Evolutionary conservation across 2,113 vertebrate species (phyloP).

Genomic region (Notarius lentiginosus): DNA sequence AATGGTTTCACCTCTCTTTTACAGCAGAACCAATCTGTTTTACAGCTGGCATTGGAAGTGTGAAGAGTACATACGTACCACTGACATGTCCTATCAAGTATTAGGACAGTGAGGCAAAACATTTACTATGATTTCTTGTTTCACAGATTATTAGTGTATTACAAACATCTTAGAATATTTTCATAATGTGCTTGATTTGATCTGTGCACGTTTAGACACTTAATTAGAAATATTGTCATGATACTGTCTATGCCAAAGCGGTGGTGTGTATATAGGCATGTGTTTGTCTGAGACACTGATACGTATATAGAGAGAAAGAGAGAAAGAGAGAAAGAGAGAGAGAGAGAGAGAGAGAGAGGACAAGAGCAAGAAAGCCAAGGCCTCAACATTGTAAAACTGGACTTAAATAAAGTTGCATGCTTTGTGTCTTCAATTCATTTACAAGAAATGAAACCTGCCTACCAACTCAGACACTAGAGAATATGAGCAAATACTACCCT

Average conservation of each 20-base stretch:
- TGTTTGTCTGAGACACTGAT: slow-evolving; percentile 10
- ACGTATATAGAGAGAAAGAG: slow-evolving; percentile 9
- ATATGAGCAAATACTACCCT: slow-evolving; percentile 51
- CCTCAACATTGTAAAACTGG: slow-evolving; percentile 47
- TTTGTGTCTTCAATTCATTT: slow-evolving; percentile 56
- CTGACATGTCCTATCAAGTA: slow-evolving; percentile 19
- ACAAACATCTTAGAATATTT: slow-evolving; percentile 47
- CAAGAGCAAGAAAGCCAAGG: slow-evolving; percentile 24
- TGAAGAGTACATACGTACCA: slow-evolving; percentile 22
- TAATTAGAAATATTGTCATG: slow-evolving; percentile 30
- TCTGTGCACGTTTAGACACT: slow-evolving; percentile 32
- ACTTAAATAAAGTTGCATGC: slow-evolving; percentile 51
- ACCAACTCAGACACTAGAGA: slow-evolving; percentile 61
- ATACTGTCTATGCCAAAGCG: slow-evolving; percentile 37
- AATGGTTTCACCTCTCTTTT: slow-evolving; percentile 25
- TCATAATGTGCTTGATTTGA: slow-evolving; percentile 67
- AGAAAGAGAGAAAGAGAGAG: not conserved
- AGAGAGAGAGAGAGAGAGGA: slow-evolving; percentile 16
- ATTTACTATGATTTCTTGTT: slow-evolving; percentile 27
- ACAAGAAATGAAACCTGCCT: slow-evolving; percentile 63
- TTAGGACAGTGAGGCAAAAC: slow-evolving; percentile 23
- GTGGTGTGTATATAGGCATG: slow-evolving; percentile 28
- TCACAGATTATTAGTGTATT: slow-evolving; percentile 30
- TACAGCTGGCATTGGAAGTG: slow-evolving; percentile 8
- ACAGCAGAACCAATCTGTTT: slow-evolving; percentile 21